phyloP scores from a whole-genome alignment of 1,140 invertebrate species.

The Epicauta chinensis region DNA sequence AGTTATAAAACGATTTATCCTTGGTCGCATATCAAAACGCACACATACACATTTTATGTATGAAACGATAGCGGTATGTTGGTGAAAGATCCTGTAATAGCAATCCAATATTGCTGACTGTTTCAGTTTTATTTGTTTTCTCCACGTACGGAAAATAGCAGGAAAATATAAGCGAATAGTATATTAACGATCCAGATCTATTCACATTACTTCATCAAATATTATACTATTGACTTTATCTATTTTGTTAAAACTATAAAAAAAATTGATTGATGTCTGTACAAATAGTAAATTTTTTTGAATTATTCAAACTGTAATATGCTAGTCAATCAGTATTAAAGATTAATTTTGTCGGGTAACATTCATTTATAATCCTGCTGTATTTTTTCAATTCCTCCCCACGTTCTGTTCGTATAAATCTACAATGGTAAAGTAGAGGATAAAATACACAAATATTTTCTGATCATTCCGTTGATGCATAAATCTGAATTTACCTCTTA shows the following conservation, averaged over 20 bases:
- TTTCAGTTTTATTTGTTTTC: slow-evolving; percentile 17
- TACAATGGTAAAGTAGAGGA: too few relatives aligned
- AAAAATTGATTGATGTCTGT: too few relatives aligned
- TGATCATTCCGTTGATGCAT: neutral
- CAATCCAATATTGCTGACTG: slow-evolving; percentile 16
- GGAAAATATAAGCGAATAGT: neutral
- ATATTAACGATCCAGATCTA: slow-evolving; percentile 9
- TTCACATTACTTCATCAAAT: slow-evolving; percentile 12
- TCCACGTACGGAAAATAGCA: slow-evolving; percentile 4
- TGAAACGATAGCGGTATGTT: too few relatives aligned
- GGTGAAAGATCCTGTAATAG: slow-evolving; percentile 6
- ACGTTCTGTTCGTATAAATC: too few relatives aligned
- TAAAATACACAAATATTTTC: too few relatives aligned
- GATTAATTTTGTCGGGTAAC: too few relatives aligned
- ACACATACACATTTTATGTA: neutral
- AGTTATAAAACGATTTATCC: slow-evolving; percentile 18
- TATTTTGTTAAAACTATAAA: too few relatives aligned
- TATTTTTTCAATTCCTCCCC: too few relatives aligned
- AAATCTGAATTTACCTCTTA: slow-evolving; percentile 3
- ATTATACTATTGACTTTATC: neutral
- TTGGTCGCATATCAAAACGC: slow-evolving; percentile 14
- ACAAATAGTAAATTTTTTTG: too few relatives aligned
- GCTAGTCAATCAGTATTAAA: too few relatives aligned
- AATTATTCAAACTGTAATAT: too few relatives aligned
- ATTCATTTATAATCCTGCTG: too few relatives aligned